These are phyloP conservation scores for Cheilosia soror DNA, from an alignment of 2,888 invertebrate genomes.

Conservation along the genomic window DNA sequence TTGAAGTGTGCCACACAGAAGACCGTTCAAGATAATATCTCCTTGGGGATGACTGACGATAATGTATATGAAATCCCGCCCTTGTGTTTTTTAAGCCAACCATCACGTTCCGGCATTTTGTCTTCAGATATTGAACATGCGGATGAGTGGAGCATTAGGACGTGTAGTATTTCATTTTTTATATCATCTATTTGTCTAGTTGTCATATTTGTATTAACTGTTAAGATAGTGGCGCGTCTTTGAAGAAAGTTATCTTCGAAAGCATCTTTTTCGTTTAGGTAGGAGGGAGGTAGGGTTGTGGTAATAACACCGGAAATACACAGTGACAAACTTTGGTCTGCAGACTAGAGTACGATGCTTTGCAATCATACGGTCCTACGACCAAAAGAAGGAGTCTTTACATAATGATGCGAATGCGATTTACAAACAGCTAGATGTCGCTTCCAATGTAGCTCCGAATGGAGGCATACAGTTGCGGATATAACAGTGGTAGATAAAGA, in stretches of 20 bases:
- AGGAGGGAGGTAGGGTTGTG: background rate
- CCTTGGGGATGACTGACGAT: slow-evolving; percentile 21
- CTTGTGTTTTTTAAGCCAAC: slow-evolving; percentile 5
- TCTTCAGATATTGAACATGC: slow-evolving; percentile 22
- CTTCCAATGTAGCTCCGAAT: too few relatives aligned
- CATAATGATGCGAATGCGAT: too few relatives aligned
- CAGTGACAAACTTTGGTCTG: too few relatives aligned
- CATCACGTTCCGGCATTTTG: slow-evolving; percentile 49
- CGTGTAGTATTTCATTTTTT: slow-evolving; percentile 21
- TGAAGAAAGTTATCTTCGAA: background rate
- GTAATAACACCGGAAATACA: too few relatives aligned
- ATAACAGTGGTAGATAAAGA: too few relatives aligned
- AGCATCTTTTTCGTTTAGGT: slow-evolving; percentile 1
- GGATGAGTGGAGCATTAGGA: slow-evolving; percentile 4
- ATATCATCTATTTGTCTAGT: slow-evolving; percentile 1
- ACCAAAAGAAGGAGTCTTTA: too few relatives aligned
- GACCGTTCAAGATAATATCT: slow-evolving; percentile 26
- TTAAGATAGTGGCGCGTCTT: slow-evolving; percentile 4
- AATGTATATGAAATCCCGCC: slow-evolving; percentile 4
- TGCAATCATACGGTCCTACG: too few relatives aligned
- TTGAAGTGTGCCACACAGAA: slow-evolving; percentile 13
- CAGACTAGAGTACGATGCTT: too few relatives aligned
- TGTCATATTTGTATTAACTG: slow-evolving; percentile 14
- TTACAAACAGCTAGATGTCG: too few relatives aligned
- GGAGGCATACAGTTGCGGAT: too few relatives aligned